Evolutionary conservation across 1,140 invertebrate genomes (phyloP), one percentile per base, ranked within the genome.

Genomic region (Cydia fagiglandana): DNA sequence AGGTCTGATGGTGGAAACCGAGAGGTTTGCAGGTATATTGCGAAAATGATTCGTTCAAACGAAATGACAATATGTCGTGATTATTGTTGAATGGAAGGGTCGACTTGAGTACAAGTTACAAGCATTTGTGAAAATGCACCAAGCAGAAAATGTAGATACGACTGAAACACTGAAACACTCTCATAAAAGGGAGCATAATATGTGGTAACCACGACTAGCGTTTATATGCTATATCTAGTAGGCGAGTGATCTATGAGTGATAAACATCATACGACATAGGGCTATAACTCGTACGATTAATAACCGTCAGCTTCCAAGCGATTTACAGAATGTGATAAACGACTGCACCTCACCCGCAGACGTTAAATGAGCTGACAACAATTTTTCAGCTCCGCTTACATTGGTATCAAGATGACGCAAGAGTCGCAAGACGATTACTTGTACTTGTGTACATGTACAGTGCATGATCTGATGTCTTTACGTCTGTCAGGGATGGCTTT

Each of bases 311-410:
- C 73, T 79, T 77, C 77, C 64, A 76, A 77, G 77, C 76, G 77
- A 80, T 82, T 79, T 78, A 79, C 76, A 82, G 78, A 78, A 80
- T 77, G 74, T 79, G 77, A 79, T 78, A 76, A 80, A 81, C 75
- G 78, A 79, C 30, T 78, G 47, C 50, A 76, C 75, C 53, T 70
- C 74, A 61, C 47, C 75, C 79, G 66, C 66, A 70, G 66, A 70
- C 66, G 66, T 70, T 70, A 70, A 70, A 70, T 70, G 66, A 70
- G 34, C 66, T 70, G 66, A 70, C 66, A 41, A 70, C 66, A 70
- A 70, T 70, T 70, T 70, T 70, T 70, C 66, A 70, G 66, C 30
- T 41, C 30, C 30, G 34, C 34, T 70, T 61, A 61, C 20, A 24
- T 24, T 7, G 50, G 56, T 12, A 61, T 4, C 20, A 61, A 61